Base-by-base conservation (phyloP, 2,113 vertebrate species). In the Empidonax traillii region DNA sequence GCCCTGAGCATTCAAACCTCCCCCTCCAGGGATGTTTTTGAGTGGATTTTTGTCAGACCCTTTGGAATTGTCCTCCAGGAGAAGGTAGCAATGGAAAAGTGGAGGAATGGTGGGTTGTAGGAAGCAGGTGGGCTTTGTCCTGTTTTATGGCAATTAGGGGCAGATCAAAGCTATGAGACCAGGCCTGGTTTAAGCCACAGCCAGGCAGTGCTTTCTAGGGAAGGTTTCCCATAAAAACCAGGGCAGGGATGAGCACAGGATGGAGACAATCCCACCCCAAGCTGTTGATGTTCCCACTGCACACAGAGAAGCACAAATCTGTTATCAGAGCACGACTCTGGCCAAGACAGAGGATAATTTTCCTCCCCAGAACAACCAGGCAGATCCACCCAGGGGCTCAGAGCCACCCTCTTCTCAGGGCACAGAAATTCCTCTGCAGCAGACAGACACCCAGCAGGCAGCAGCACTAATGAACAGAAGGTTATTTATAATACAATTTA, bases 241-340 rank as follows among this genome's bases (percentile, higher is more conserved):
- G 3, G 53, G 65, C 10, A 0, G 3, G 28, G 68, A 78, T 43
- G 59, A 77, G 72, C 39, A 2, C 21, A 25, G 80, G n/a, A 5
- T 4, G 41, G 75, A 21, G 31, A 24, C 75, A 31, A 23, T 1
- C 61, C 68, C 67, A 8, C 1, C 37, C 22, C 31, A 28, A 14
- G 0, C 76, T 10, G 39, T 8, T 4, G 75, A 30, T 0, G 7
- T 2, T 49, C 80, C 10, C 55, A 6, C 33, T 16, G 3, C 31
- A 25, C 21, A 21, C 4, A 2, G 8, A 37, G 55, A 3, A 84
- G 68, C 13, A 14, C 73, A 69, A 19, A 19, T 5, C 78, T 27
- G 33, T 3, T 47, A 27, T 37, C 58, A 61, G 58, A 61, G 35
- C 35, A 37, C 35, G 18, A 8, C 31, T 69, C 63, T 25, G 43